phyloP scores from a whole-genome alignment of 2,888 invertebrate genomes.

The Athalia cordata region DNA sequence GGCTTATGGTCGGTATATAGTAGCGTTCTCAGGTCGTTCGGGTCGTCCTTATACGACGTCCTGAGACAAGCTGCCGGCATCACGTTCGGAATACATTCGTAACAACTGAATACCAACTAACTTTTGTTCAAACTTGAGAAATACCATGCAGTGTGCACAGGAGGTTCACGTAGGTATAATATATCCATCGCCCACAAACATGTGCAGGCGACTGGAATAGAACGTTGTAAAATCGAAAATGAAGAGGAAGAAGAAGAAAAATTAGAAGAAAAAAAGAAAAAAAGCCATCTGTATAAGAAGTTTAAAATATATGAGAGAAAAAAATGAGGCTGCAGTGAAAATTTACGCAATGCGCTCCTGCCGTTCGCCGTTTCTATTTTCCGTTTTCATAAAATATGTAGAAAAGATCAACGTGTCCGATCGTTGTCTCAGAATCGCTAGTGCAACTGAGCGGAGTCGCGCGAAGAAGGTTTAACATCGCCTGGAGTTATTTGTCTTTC shows the following conservation, averaged over 20 bases:
- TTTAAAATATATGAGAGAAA: no score
- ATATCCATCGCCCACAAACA: neutral
- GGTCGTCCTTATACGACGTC: conserved; percentile 25
- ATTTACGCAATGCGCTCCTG: no score
- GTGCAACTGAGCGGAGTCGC: neutral
- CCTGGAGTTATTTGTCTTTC: no score
- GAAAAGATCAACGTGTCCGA: conserved; percentile 9
- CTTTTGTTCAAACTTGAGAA: neutral
- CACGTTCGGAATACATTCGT: conserved; percentile 31
- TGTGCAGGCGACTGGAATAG: no score
- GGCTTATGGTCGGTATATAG: conserved; percentile 7
- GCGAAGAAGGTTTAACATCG: neutral
- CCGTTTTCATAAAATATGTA: no score
- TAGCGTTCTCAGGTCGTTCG: conserved; percentile 25
- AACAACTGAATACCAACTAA: conserved; percentile 37
- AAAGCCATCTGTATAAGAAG: no score
- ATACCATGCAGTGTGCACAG: neutral
- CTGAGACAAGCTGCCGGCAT: conserved; percentile 4
- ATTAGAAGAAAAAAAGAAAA: no score
- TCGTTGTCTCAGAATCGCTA: conserved; percentile 12
- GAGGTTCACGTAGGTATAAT: neutral
- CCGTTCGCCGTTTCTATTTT: no score
- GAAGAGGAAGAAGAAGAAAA: no score
- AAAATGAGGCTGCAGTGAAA: no score
- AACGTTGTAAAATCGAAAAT: no score